Base-by-base conservation (phyloP, 2,888 invertebrate genomes). In the Panzeria rudis region DNA sequence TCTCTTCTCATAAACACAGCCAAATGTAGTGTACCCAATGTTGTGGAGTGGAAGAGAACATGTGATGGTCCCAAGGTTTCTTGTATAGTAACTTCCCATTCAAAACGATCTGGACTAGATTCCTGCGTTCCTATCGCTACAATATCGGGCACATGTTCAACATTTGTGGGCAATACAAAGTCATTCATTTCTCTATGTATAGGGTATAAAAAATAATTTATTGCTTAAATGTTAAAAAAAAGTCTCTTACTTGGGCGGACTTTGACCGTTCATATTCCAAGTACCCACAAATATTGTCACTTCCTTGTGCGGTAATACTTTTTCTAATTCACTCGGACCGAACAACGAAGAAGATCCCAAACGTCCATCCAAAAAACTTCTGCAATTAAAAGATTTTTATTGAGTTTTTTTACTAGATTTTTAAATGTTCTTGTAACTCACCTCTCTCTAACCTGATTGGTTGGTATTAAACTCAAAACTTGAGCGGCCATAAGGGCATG, bases 261-360 rank as follows among this genome's bases (percentile, higher is more conserved):
- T 94, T 90, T 98, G 97, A 41, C 98, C 98, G 92, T 98, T 98
- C 98, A 98, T 98, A 91, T 99, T 99, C 98, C 98, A 99, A 29
- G 98, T 97, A 7, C 97, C 98, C 77, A 98, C 95, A 94, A 97
- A 98, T 88, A 98, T 95, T 87, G 95, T 96, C 0, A 98, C 94
- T 92, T 97, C 96, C 88, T 97, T 94, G 89, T 96, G 96, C 1
- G 98, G 98, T 89, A 98, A 95, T 59, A 97, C 96, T 91, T 97
- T 95, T 88, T 96, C 96, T 78, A 99, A 93, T 91, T 99, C 98
- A 20, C 95, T 95, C 2, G 96, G 94, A 0, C 98, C 98, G 59
- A 98, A 93, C 54, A 98, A 92, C 0, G 97, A 96, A 90, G 96
- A 96, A 0, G 96, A 95, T 52, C 97, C 97, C 79, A 97, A 93